phyloP scores from a whole-genome alignment of 2,888 invertebrate species.

The Chaitophorus viminalis region DNA sequence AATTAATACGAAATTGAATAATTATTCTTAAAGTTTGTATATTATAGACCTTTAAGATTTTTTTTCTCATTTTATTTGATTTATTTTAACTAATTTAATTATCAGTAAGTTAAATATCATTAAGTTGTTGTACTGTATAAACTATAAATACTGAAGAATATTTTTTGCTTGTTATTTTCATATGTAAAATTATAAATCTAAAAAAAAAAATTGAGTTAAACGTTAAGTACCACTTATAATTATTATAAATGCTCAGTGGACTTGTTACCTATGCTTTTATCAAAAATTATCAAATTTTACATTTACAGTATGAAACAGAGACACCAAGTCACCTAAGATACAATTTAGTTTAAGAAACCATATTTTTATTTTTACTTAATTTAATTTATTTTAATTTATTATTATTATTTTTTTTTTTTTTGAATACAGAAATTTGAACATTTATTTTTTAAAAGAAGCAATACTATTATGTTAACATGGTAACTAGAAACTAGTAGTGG shows the following conservation, averaged over 20 bases:
- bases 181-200: constrained; percentile 7
- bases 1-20: neutral
- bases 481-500: too few relatives aligned
- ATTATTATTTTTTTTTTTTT: too few relatives aligned
- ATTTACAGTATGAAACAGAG: neutral
- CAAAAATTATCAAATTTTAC: neutral
- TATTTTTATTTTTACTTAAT: too few relatives aligned
- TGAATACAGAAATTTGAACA: too few relatives aligned
- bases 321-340: too few relatives aligned
- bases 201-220: neutral
- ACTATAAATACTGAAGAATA: constrained; percentile 1
- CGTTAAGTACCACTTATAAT: constrained; percentile 3
- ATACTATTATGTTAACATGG: too few relatives aligned
- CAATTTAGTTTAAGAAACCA: too few relatives aligned
- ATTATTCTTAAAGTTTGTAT: constrained; percentile 2
- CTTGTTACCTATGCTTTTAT: neutral
- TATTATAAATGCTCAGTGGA: neutral
- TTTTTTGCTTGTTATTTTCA: constrained; percentile 33
- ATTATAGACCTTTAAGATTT: neutral
- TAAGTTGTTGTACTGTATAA: constrained; percentile 18
- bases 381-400: too few relatives aligned
- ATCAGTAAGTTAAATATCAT: neutral
- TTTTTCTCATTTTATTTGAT: neutral
- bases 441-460: too few relatives aligned
- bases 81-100: constrained; percentile 7